Base-by-base conservation (phyloP, 2,113 vertebrate species). In the Pachycephala philippinensis region DNA sequence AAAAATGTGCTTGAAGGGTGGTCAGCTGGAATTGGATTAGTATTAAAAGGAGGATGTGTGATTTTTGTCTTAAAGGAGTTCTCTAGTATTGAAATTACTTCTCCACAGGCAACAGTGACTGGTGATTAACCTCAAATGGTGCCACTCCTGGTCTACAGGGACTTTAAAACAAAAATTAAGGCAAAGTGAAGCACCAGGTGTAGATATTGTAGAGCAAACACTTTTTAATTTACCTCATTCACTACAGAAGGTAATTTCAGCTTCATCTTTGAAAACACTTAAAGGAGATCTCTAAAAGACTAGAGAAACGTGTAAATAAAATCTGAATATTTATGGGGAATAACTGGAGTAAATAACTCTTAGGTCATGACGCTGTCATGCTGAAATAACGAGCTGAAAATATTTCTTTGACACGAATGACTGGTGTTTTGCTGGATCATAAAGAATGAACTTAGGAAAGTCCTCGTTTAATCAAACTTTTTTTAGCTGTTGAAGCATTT, bases 291-390 rank as follows among this genome's bases (percentile, higher is more conserved):
- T 87, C 79, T 87, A 39, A 81, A 76, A 85, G 84, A 49, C 75
- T 82, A 69, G 90, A 86, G 88, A 72, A 93, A 86, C 52, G 40
- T 96, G 92, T 94, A 93, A 92, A 88, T 93, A 92, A 77, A 84
- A 40, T 22, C 39, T 1, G n/a, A 70, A 11, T 92, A 80, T 96
- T 90, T 93, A 77, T 92, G 86, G 96, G 66, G 80, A 93, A 33
- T 87, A 95, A 95, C 91, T 94, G 95, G 93, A 95, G 91, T 75
- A 60, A 84, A 61, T 87, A 88, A 79, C 88, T 79, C 3, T 35
- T 30, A 65, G 83, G 86, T 74, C 64, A 45, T 68, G 91, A 39
- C 60, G 59, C 47, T 66, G 79, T 91, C 92, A 57, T 52, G 71
- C 69, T 56, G 12, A 68, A 84, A 63, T 56, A 33, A 79, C 4